A percentile compares a stretch with the other conserved stretches of the same genome.
Conservation (phyloP, 2,888 invertebrate genomes). For the Cactoblastis cactorum region DNA sequence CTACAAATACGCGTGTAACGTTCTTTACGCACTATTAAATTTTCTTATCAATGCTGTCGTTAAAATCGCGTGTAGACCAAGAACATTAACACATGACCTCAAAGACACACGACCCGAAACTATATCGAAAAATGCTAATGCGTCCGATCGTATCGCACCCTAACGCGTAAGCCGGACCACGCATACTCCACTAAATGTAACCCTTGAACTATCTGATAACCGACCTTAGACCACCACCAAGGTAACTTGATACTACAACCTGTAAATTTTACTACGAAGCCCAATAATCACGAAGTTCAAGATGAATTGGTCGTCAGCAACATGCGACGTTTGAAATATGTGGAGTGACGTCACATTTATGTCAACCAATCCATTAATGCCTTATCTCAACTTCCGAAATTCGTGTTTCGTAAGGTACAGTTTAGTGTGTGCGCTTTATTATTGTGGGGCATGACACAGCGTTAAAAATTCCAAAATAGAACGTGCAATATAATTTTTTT, state of each 20-base stretch:
- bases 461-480: conserved; percentile 3
- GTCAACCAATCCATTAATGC: conserved; percentile 77
- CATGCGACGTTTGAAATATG: conserved; percentile 76
- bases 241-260: conserved; percentile 29
- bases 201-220: conserved; percentile 74
- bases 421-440: conserved; percentile 60
- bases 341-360: conserved; percentile 77
- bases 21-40: conserved; percentile 21
- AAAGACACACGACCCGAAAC: conserved; percentile 54
- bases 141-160: conserved; percentile 57
- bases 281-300: conserved; percentile 28
- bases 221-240: conserved; percentile 44
- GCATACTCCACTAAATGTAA: conserved; percentile 69
- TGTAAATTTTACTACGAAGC: background rate
- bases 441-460: conserved; percentile 56
- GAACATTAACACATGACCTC: conserved; percentile 67
- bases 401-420: conserved; percentile 52
- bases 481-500: background rate
- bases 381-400: conserved; percentile 74
- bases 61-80: conserved; percentile 52
- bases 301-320: conserved; percentile 36
- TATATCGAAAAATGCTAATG: conserved; percentile 72
- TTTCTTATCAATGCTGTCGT: conserved; percentile 20
- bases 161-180: conserved; percentile 71
- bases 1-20: background rate